Evolutionary conservation across 2,797 vertebrate genomes (phyloP), one percentile per base, ranked within the genome.

Genomic region (Pipistrellus nathusii): DNA sequence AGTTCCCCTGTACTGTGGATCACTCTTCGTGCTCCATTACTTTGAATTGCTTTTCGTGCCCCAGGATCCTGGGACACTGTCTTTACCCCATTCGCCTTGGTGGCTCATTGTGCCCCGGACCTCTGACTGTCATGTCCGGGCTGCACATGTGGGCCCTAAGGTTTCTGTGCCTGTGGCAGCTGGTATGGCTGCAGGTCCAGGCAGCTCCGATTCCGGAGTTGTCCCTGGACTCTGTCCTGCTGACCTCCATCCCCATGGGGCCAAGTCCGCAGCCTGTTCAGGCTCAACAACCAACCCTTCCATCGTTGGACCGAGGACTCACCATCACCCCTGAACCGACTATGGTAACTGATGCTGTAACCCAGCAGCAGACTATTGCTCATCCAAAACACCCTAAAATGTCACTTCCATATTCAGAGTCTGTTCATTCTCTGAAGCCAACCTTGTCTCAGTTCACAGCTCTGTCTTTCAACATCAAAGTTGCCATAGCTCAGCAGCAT

Each of bases 71-170:
- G 62, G 62, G 62, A n/a, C 30, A 27, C 23, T 5, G 10, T 27
- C 57, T 23, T 59, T 27, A 2, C 57, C 57, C 57, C 57, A 59
- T 59, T 59, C 10, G 57, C 23, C 23, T 59, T 62, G 59, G 13
- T 62, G 27, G 30, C 62, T 66, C 62, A 8, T 15, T 66, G 62
- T 66, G 62, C 7, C 59, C 62, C 30, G 1, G 57, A 17, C 23
- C n/a, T 90, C 71, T 13, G 11, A 9, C 10, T 66, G 8, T 44
- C 72, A 41, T 76, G 76, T 78, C n/a, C n/a, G 0, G 9, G 21
- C 73, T 41, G 51, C 0, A 1, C 83, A 25, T 59, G 2, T 0
- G 48, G 87, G 1, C 0, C n/a, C 57, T 2, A 0, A 3, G 68
- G 13, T 53, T 96, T 20, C 88, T 93, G 32, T 48, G 94, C 2